A percentile compares a stretch with the other conserved stretches of the same genome.
These are phyloP conservation scores for Catharus bicknelli DNA, from an alignment of 2,113 vertebrate species.

Conservation along the genomic window DNA sequence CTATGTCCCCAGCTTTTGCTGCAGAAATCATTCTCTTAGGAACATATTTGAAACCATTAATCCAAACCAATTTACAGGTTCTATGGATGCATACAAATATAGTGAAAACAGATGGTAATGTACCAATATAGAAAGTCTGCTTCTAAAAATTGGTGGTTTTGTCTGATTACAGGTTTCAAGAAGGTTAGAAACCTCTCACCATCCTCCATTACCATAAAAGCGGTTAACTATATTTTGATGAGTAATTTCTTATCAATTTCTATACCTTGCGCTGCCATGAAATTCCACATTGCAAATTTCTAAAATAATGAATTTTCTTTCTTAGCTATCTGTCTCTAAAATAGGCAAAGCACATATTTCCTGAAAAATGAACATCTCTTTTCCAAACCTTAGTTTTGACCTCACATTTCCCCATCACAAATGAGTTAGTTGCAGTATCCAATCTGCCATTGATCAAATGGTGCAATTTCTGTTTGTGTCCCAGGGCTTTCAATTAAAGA, in stretches of 20 bases:
- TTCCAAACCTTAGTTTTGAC: not conserved
- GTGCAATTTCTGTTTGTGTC: not conserved
- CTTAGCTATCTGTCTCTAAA: not conserved
- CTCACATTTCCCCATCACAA: not conserved
- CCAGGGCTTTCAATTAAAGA: slow-evolving; percentile 31
- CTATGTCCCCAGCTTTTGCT: not conserved
- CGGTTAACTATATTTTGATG: not conserved
- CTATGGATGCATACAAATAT: not conserved
- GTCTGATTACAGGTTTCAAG: not conserved
- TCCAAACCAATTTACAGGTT: not conserved
- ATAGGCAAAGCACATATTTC: not conserved
- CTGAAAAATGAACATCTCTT: not conserved
- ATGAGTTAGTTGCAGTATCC: not conserved
- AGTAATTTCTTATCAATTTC: not conserved
- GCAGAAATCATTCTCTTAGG: not conserved
- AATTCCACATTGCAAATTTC: not conserved
- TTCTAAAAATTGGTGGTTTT: not conserved
- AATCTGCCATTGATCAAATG: not conserved
- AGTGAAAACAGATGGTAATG: not conserved
- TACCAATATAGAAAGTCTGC: not conserved
- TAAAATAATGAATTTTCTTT: not conserved
- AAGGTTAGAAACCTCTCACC: not conserved
- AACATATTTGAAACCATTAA: not conserved
- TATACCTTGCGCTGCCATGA: not conserved
- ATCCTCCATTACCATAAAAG: not conserved